Evolutionary conservation across 2,797 vertebrate genomes (phyloP).

Genomic region (Amphiprion clarkii): DNA sequence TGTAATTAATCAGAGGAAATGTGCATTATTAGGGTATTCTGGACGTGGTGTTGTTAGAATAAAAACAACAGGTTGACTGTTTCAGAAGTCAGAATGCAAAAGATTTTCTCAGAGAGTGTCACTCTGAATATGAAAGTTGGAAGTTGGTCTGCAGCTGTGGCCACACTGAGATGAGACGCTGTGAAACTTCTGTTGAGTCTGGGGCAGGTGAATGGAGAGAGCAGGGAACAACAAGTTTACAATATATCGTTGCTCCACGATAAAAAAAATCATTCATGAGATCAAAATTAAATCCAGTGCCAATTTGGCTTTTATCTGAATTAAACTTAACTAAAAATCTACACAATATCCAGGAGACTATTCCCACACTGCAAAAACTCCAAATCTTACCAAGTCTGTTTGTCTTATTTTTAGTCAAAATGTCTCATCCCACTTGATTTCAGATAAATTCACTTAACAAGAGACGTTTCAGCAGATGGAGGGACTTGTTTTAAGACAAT

Average conservation of each 20-base stretch:
- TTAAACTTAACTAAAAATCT: slow-evolving; percentile 1
- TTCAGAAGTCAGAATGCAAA: neutral
- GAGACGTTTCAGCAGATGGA: no score
- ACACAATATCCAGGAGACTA: neutral
- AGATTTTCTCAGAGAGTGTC: slow-evolving; percentile 5
- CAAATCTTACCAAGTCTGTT: no score
- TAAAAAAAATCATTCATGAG: neutral
- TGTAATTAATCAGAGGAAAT: neutral
- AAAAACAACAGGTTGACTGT: neutral
- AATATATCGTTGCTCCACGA: slow-evolving; percentile 1
- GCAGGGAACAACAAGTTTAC: neutral
- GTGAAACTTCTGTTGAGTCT: slow-evolving; percentile 41
- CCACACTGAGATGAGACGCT: slow-evolving; percentile 6
- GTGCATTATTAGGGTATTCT: neutral
- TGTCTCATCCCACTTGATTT: no score
- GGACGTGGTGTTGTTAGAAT: neutral
- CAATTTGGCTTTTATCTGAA: slow-evolving; percentile 3
- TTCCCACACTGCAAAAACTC: neutral
- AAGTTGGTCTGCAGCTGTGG: slow-evolving; percentile 42
- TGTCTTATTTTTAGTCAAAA: no score
- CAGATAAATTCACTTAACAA: no score
- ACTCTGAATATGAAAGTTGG: slow-evolving; percentile 26
- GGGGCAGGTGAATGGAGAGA: slow-evolving; percentile 27
- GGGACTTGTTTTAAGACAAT: no score
- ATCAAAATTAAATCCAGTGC: slow-evolving; percentile 1